Conservation (phyloP, 2,888 invertebrate species). For the Iphiclides podalirius region DNA sequence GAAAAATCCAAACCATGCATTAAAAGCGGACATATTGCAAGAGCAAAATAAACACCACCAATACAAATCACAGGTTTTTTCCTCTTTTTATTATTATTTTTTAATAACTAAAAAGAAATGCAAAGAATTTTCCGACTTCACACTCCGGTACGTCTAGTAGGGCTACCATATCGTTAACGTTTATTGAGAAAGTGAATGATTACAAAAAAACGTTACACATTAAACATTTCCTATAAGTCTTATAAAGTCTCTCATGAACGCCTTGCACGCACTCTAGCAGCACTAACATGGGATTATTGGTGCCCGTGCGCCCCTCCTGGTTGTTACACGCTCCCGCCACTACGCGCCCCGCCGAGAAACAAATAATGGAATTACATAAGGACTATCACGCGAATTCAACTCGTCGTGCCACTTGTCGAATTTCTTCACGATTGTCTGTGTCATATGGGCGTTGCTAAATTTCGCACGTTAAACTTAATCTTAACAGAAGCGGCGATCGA, state of each 20-base stretch:
- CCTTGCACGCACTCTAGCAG: slow-evolving; percentile 61
- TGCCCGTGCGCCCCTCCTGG: too few species aligned
- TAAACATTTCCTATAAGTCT: slow-evolving; percentile 79
- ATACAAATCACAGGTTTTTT: slow-evolving; percentile 76
- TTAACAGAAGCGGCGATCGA: slow-evolving; percentile 45
- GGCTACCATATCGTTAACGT: slow-evolving; percentile 71
- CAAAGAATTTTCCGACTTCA: slow-evolving; percentile 72
- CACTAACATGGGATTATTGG: slow-evolving; percentile 58
- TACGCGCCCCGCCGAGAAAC: slow-evolving; percentile 7
- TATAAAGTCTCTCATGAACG: slow-evolving; percentile 71
- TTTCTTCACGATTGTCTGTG: slow-evolving; percentile 43
- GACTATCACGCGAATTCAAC: slow-evolving; percentile 44
- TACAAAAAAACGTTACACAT: slow-evolving; percentile 77
- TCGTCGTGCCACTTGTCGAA: slow-evolving; percentile 52
- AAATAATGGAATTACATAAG: slow-evolving; percentile 26
- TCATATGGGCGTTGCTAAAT: slow-evolving; percentile 59
- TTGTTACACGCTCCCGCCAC: slow-evolving; percentile 24
- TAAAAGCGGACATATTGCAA: too few species aligned
- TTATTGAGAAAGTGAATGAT: slow-evolving; percentile 73
- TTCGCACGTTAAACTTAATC: slow-evolving; percentile 60
- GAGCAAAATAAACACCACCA: slow-evolving; percentile 47
- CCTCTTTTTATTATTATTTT: slow-evolving; percentile 48
- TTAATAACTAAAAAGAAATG: slow-evolving; percentile 77
- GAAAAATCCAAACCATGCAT: too few species aligned
- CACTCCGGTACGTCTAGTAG: slow-evolving; percentile 72